Conservation (phyloP, 2,888 invertebrate genomes). For the Nebria salina region DNA sequence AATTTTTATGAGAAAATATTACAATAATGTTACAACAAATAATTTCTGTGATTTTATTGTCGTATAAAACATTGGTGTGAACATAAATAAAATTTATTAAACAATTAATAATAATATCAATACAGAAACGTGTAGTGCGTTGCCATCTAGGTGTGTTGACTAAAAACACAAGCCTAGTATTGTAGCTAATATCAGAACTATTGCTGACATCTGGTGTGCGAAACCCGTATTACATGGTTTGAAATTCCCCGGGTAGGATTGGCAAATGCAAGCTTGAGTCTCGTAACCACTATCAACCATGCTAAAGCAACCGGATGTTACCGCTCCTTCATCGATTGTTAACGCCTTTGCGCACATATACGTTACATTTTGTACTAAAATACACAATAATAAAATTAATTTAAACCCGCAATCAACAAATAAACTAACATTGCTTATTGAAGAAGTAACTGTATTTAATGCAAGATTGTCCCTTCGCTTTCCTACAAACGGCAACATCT, state of each 20-base stretch:
- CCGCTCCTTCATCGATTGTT: conserved; percentile 62
- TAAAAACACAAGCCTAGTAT: not conserved
- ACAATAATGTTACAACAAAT: too few relatives aligned
- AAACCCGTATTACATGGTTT: conserved; percentile 63
- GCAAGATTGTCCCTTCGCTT: conserved; percentile 71
- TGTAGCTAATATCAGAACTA: conserved; percentile 14
- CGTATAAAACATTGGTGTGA: too few relatives aligned
- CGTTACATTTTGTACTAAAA: conserved; percentile 75
- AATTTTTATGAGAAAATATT: too few relatives aligned
- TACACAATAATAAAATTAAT: not conserved
- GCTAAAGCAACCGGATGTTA: conserved; percentile 69
- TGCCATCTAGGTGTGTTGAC: not conserved
- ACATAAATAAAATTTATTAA: not conserved
- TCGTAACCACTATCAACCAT: conserved; percentile 63
- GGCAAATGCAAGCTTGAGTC: conserved; percentile 66
- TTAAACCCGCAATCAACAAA: not conserved
- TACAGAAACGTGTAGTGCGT: not conserved
- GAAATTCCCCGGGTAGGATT: conserved; percentile 57
- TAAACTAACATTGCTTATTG: conserved; percentile 68
- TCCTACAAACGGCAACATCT: conserved; percentile 67
- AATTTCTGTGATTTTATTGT: too few relatives aligned
- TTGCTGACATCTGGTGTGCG: conserved; percentile 3
- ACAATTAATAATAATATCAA: not conserved
- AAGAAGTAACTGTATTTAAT: conserved; percentile 72
- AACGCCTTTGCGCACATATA: conserved; percentile 75